Conservation (phyloP, 2,888 invertebrate species). For the Eucera pruinosa region DNA sequence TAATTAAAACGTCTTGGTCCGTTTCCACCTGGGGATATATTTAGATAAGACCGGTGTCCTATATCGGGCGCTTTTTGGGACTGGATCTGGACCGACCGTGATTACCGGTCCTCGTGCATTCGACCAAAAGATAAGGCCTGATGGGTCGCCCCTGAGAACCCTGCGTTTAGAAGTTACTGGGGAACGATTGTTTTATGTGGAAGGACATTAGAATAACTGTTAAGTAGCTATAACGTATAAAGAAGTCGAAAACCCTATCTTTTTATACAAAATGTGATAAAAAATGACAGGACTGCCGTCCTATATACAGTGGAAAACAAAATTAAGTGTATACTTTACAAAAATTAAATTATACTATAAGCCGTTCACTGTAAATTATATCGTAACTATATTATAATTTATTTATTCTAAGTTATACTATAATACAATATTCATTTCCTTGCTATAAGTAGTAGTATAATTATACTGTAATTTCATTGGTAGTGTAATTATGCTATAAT, state of each 20-base stretch:
- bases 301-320: too few species aligned
- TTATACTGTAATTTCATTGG: too few species aligned
- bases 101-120: conserved; percentile 37
- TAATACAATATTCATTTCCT: too few species aligned
- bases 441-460: too few species aligned
- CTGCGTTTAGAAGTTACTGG: conserved; percentile 38
- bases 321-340: too few species aligned
- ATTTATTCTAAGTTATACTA: too few species aligned
- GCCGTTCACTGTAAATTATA: too few species aligned
- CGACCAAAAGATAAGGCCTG: conserved; percentile 59
- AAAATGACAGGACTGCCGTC: too few species aligned
- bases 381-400: too few species aligned
- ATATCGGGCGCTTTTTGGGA: conserved; percentile 55
- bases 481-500: too few species aligned
- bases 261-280: too few species aligned
- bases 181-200: conserved; percentile 22
- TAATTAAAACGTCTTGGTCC: conserved; percentile 69
- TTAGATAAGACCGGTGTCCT: conserved; percentile 64
- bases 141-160: conserved; percentile 33
- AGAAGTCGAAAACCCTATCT: neutral
- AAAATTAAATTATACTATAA: too few species aligned
- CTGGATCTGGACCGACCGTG: conserved; percentile 39
- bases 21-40: conserved; percentile 68
- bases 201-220: neutral
- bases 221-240: conserved; percentile 13